These are phyloP conservation scores for Siniperca undulata DNA, from an alignment of 2,797 vertebrate species.

Conservation along the genomic window DNA sequence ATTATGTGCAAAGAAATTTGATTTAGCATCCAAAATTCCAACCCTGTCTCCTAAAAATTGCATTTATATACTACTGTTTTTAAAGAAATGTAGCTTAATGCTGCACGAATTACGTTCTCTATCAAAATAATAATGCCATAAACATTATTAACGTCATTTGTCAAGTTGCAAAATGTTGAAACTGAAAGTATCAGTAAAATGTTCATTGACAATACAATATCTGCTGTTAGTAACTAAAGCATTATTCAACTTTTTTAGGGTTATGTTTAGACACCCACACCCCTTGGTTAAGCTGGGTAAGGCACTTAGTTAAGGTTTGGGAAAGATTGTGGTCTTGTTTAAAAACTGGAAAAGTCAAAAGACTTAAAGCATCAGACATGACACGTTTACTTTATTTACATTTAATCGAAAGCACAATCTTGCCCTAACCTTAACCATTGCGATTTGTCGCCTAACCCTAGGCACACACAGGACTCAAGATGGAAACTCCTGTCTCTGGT, in stretches of 20 bases:
- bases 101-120: background rate
- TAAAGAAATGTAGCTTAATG: background rate
- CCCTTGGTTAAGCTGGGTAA: background rate
- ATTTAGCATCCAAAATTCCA: background rate
- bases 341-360: background rate
- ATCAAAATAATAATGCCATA: background rate
- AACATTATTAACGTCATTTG: background rate
- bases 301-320: too few species aligned
- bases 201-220: background rate
- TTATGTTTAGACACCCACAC: background rate
- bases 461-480: background rate
- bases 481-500: background rate
- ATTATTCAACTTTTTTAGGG: background rate
- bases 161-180: background rate
- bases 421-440: background rate
- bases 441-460: background rate
- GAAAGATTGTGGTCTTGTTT: background rate
- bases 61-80: background rate
- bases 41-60: background rate
- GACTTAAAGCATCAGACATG: background rate
- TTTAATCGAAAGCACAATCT: background rate
- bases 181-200: background rate
- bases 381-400: background rate
- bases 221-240: background rate
- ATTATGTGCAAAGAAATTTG: background rate